These are phyloP conservation scores for Polietes domitor DNA, from an alignment of 2,888 invertebrate species.

Conservation along the genomic window DNA sequence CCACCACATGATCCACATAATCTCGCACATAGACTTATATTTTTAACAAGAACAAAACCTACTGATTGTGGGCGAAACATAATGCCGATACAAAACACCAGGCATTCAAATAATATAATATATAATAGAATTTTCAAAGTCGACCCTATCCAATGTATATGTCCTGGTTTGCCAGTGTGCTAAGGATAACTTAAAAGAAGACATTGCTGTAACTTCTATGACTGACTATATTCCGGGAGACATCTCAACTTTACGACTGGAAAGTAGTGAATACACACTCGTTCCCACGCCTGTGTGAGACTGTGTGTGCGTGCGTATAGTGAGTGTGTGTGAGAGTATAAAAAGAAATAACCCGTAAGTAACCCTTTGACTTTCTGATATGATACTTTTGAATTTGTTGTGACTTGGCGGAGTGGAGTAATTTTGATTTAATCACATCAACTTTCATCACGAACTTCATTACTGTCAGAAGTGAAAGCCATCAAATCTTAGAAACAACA, in stretches of 20 bases:
- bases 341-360: constrained; percentile 21
- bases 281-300: background rate
- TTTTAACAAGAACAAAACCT: too few relatives aligned
- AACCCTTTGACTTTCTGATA: constrained; percentile 35
- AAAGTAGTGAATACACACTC: constrained; percentile 4
- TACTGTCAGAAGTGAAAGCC: constrained; percentile 54
- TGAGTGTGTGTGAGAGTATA: background rate
- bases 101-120: too few relatives aligned
- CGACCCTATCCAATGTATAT: background rate
- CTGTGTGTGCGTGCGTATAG: background rate
- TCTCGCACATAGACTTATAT: too few relatives aligned
- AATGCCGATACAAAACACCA: too few relatives aligned
- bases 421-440: constrained; percentile 60
- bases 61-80: too few relatives aligned
- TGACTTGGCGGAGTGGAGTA: constrained; percentile 46
- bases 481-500: constrained; percentile 49
- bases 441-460: constrained; percentile 60
- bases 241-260: constrained; percentile 31
- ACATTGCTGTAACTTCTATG: background rate
- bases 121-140: background rate
- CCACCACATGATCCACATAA: too few relatives aligned
- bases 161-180: background rate
- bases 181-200: background rate
- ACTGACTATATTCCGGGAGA: constrained; percentile 1
- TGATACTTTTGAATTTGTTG: constrained; percentile 49